Evolutionary conservation across 2,797 vertebrate genomes (phyloP).

Genomic region (Spea hammondii): DNA sequence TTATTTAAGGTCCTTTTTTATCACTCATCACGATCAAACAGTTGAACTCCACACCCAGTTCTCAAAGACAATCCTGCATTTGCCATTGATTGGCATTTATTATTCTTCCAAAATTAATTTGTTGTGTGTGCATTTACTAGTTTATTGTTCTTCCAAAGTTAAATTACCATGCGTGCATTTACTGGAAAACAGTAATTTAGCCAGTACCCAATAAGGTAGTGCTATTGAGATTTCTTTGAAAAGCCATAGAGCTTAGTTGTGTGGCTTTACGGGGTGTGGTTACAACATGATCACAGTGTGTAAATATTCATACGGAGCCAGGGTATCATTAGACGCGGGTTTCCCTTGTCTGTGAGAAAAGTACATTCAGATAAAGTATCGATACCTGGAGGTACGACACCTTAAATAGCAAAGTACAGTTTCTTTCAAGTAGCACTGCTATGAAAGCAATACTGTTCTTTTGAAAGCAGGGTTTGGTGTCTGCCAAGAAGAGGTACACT

Average conservation of each 20-base stretch:
- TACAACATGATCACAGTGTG: not conserved
- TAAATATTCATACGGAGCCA: constrained; percentile 5
- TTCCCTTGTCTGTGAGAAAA: constrained; percentile 3
- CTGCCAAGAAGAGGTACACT: too few species aligned
- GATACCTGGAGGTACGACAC: not conserved
- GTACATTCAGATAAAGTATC: not conserved
- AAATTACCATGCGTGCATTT: too few species aligned
- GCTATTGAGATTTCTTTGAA: not conserved
- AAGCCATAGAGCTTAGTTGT: not conserved
- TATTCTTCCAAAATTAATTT: too few species aligned
- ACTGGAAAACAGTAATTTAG: not conserved
- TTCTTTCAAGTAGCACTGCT: not conserved
- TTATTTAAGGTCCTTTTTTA: too few species aligned
- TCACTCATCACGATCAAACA: too few species aligned
- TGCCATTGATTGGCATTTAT: too few species aligned
- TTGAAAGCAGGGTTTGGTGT: too few species aligned
- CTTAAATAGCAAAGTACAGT: not conserved
- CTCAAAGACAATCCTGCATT: too few species aligned
- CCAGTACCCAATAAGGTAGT: not conserved
- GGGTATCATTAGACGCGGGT: not conserved
- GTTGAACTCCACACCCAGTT: too few species aligned
- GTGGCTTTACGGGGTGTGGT: not conserved
- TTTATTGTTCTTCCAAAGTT: too few species aligned
- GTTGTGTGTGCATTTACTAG: too few species aligned
- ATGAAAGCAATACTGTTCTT: too few species aligned